A percentile compares a stretch with the other conserved stretches of the same genome.
These are phyloP conservation scores for Disparrhopalites patrizii DNA, from an alignment of 2,888 invertebrate genomes.

Conservation along the genomic window DNA sequence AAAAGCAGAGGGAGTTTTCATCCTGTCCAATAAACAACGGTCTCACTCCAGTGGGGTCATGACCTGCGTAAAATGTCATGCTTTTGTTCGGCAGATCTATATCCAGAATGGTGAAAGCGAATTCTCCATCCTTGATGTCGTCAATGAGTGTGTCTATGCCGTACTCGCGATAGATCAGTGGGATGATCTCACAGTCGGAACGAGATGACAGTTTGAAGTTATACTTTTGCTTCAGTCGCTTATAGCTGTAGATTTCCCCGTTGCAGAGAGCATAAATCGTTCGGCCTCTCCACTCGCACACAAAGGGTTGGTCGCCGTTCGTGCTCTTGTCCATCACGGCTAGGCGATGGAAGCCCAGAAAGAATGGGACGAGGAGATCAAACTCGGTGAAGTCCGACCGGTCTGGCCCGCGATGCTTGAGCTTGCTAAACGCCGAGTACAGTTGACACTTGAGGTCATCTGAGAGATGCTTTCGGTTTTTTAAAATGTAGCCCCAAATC, in stretches of 20 bases:
- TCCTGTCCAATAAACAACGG: slow-evolving; percentile 40
- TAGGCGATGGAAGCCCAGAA: slow-evolving; percentile 40
- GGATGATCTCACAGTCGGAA: slow-evolving; percentile 42
- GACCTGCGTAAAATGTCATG: slow-evolving; percentile 34
- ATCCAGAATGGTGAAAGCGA: slow-evolving; percentile 41
- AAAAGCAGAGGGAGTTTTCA: slow-evolving; percentile 32
- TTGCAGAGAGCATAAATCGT: slow-evolving; percentile 41
- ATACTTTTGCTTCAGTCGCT: slow-evolving; percentile 32
- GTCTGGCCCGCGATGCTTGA: slow-evolving; percentile 41
- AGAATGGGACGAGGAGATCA: slow-evolving; percentile 40
- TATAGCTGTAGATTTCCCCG: slow-evolving; percentile 39
- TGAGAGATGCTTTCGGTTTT: slow-evolving; percentile 32
- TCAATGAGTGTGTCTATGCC: slow-evolving; percentile 37
- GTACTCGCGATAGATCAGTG: slow-evolving; percentile 33
- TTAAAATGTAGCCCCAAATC: slow-evolving; percentile 42
- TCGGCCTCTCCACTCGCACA: slow-evolving; percentile 37
- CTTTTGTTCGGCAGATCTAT: slow-evolving; percentile 32
- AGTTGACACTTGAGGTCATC: slow-evolving; percentile 31
- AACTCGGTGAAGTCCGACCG: slow-evolving; percentile 43
- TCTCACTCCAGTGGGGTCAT: slow-evolving; percentile 42
- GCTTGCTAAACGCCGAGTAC: slow-evolving; percentile 36
- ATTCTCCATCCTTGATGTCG: slow-evolving; percentile 39
- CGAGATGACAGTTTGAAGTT: slow-evolving; percentile 29
- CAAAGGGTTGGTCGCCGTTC: slow-evolving; percentile 43
- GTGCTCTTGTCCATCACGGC: slow-evolving; percentile 40